A percentile compares a stretch with the other conserved stretches of the same genome.
These are phyloP conservation scores for human (Homo sapiens) DNA, from an alignment of 2,113 vertebrate species.

Conservation along the genomic window GRCh38 chr7:81428001-81428500, in stretches of 20 bases:
- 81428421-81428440: background rate
- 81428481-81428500: background rate
- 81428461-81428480: background rate
- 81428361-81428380: background rate
- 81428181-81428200: background rate
- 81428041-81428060: background rate
- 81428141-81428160: background rate
- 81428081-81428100: background rate
- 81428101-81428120: background rate
- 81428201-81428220: background rate
- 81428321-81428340: rapidly evolving
- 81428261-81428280: background rate
- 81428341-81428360: background rate
- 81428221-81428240: background rate
- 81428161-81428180: background rate
- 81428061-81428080: background rate
- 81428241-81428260: background rate
- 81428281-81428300: background rate
- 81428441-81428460: background rate
- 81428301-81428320: background rate
- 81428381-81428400: background rate
- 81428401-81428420: background rate
- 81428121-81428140: background rate
- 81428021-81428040: background rate
- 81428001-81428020: background rate